Conservation (phyloP, 1,140 invertebrate genomes). For the Bombus sylvicola region DNA sequence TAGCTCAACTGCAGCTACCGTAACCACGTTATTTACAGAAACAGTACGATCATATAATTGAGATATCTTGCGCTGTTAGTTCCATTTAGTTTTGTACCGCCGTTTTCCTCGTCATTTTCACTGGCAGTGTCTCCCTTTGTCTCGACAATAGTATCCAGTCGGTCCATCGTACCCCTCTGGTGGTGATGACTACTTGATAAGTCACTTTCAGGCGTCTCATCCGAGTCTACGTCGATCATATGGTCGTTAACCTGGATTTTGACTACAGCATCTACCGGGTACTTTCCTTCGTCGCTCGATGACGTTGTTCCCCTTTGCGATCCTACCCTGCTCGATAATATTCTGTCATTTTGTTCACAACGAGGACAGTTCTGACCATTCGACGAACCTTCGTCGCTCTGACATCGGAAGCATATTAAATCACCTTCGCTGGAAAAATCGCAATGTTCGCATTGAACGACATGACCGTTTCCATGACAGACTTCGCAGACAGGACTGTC, state of each 20-base stretch:
- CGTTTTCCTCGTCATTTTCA: conserved; percentile 75
- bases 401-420: conserved; percentile 78
- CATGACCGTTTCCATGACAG: conserved; percentile 56
- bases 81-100: conserved; percentile 71
- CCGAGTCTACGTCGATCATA: conserved; percentile 74
- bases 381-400: conserved; percentile 70
- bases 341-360: conserved; percentile 62
- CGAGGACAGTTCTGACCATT: conserved; percentile 68
- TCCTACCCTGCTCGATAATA: conserved; percentile 3
- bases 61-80: conserved; percentile 75
- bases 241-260: conserved; percentile 77
- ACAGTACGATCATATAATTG: conserved; percentile 80
- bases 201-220: conserved; percentile 71
- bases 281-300: conserved; percentile 64
- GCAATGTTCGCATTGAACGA: conserved; percentile 71
- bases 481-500: conserved; percentile 69
- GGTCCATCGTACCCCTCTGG: conserved; percentile 63
- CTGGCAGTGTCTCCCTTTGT: conserved; percentile 75
- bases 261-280: conserved; percentile 74
- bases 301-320: conserved; percentile 45
- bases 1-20: conserved; percentile 48
- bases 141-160: conserved; percentile 79
- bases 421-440: conserved; percentile 73
- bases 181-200: conserved; percentile 50
- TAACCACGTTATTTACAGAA: conserved; percentile 73